Percentiles rank a stretch among this genome's conserved stretches.
These are phyloP conservation scores for Capreolus pygargus DNA, from an alignment of 2,113 vertebrate genomes.

Conservation along the genomic window DNA sequence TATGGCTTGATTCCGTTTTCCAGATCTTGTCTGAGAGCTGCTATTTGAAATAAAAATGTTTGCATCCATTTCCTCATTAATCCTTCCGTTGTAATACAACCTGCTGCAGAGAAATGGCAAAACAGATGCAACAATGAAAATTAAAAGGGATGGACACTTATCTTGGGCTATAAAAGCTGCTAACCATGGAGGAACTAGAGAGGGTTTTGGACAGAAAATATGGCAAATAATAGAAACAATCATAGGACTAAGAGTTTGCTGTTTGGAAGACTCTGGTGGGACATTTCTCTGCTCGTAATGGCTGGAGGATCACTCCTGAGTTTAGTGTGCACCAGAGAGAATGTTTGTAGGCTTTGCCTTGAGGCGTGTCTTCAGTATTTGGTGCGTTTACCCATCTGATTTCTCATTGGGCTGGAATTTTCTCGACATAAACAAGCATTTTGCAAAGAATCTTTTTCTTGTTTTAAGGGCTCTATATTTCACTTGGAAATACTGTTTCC, in stretches of 20 bases:
- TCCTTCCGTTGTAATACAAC: slow-evolving; percentile 81
- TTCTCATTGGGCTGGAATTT: slow-evolving; percentile 46
- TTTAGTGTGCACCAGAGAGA: slow-evolving; percentile 59
- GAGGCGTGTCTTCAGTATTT: slow-evolving; percentile 51
- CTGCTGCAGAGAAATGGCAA: slow-evolving; percentile 84
- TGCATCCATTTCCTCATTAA: slow-evolving; percentile 83
- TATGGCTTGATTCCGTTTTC: slow-evolving; percentile 83
- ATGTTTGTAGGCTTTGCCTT: slow-evolving; percentile 48
- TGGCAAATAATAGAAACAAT: slow-evolving; percentile 77
- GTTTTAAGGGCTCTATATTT: neutral
- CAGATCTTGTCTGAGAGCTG: slow-evolving; percentile 81
- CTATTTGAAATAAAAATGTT: slow-evolving; percentile 86
- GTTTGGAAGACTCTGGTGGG: slow-evolving; percentile 79
- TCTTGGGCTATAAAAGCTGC: slow-evolving; percentile 84
- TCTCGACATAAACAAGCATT: slow-evolving; percentile 1
- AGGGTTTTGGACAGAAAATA: slow-evolving; percentile 82
- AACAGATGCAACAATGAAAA: slow-evolving; percentile 87
- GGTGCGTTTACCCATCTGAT: slow-evolving; percentile 55
- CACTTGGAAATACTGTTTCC: neutral
- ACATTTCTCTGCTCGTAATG: slow-evolving; percentile 52
- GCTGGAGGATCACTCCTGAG: slow-evolving; percentile 67
- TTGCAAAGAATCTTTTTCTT: slow-evolving; percentile 43
- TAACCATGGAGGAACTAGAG: slow-evolving; percentile 81
- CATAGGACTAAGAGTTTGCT: slow-evolving; percentile 78
- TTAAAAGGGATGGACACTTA: slow-evolving; percentile 86